Conservation (phyloP, 2,113 vertebrate genomes). For the Hystrix brachyura region DNA sequence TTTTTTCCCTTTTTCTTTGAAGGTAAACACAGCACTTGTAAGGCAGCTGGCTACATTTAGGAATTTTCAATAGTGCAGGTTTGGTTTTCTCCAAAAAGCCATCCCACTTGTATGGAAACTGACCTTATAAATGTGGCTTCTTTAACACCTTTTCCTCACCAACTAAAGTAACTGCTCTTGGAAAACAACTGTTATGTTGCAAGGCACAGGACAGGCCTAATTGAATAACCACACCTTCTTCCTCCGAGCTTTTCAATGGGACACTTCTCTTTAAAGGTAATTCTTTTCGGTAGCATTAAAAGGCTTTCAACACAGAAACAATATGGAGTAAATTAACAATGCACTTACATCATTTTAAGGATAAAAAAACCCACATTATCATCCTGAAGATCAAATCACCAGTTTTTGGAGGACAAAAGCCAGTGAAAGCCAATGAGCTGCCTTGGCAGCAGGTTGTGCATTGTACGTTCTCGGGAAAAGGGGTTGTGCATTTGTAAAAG, state of each 20-base stretch:
- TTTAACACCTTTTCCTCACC: not conserved
- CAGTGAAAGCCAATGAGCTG: not conserved
- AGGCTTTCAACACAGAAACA: not conserved
- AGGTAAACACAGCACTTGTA: not conserved
- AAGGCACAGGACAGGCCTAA: not conserved
- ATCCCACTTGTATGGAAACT: not conserved
- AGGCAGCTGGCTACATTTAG: not conserved
- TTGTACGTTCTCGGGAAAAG: not conserved
- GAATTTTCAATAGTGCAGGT: slow-evolving; percentile 3
- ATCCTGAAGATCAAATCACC: not conserved
- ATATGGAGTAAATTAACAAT: not conserved
- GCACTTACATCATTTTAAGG: not conserved
- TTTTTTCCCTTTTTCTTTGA: not conserved
- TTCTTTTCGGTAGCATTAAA: not conserved
- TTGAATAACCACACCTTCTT: not conserved
- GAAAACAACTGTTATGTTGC: not conserved
- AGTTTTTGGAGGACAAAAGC: not conserved
- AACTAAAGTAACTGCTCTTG: not conserved
- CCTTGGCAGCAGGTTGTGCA: not conserved
- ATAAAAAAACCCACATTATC: not conserved
- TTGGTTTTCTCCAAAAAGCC: slow-evolving; percentile 48
- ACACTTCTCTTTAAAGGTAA: not conserved
- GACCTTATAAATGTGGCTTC: slow-evolving; percentile 25
- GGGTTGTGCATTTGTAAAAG: not conserved
- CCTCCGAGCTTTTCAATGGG: not conserved